Percentiles rank a stretch among this genome's conserved stretches.
phyloP scores from a whole-genome alignment of 2,888 invertebrate species.

The Monoplex corrugatus region DNA sequence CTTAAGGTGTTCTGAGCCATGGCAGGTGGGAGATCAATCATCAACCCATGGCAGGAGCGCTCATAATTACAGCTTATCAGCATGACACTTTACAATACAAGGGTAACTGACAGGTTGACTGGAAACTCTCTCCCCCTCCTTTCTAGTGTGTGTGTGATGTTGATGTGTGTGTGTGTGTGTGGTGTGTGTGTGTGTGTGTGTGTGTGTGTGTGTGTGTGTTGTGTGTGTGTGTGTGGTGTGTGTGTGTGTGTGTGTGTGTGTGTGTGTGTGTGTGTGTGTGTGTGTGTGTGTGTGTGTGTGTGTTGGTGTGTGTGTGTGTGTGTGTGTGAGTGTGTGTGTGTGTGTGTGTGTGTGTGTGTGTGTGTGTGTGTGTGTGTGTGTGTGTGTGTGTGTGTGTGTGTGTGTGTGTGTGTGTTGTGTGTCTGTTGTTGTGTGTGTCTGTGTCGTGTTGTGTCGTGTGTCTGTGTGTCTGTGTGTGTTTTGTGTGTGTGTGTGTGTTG shows the following conservation, averaged over 20 bases:
- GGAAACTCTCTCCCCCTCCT: too few species aligned
- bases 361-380: background rate
- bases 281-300: background rate
- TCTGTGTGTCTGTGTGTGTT: background rate
- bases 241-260: background rate
- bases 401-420: background rate
- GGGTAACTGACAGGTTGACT: too few species aligned
- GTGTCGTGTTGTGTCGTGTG: too few species aligned
- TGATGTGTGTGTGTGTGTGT: background rate
- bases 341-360: slow-evolving; percentile 1
- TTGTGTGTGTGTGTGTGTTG: too few species aligned
- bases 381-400: background rate
- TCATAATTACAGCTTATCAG: too few species aligned
- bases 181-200: background rate
- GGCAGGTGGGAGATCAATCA: too few species aligned
- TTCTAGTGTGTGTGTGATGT: background rate
- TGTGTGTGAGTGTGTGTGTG: background rate
- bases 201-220: background rate
- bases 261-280: background rate
- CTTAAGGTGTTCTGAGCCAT: too few species aligned
- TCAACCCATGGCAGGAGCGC: too few species aligned
- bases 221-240: background rate
- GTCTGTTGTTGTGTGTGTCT: too few species aligned
- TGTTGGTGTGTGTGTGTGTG: background rate
- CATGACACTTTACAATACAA: too few species aligned